Conservation (phyloP, 2,888 invertebrate species). For the Ferrisia virgata region DNA sequence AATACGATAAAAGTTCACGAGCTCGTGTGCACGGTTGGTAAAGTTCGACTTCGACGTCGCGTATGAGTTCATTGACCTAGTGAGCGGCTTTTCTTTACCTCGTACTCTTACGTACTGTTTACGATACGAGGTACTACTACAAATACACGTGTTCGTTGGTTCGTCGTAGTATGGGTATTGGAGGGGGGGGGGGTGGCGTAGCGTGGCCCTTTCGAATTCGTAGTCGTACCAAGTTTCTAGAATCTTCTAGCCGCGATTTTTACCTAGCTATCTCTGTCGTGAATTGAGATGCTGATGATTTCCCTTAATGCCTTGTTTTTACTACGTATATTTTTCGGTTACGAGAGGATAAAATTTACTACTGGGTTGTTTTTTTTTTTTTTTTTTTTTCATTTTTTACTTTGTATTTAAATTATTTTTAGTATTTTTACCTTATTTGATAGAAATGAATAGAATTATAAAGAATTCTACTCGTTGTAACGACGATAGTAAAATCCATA, state of each 20-base stretch:
- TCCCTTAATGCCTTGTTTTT: too few species aligned
- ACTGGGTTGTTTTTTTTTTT: too few species aligned
- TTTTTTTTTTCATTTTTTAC: too few species aligned
- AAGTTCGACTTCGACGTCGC: slow-evolving; percentile 11
- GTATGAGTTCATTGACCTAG: not conserved
- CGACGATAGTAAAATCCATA: not conserved
- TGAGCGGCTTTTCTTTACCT: not conserved
- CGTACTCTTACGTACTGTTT: not conserved
- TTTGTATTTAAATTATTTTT: too few species aligned
- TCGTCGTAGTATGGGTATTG: not conserved
- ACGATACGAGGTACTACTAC: not conserved
- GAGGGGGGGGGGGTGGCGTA: too few species aligned
- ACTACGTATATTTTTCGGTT: too few species aligned
- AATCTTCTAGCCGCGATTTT: not conserved
- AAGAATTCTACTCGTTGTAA: too few species aligned
- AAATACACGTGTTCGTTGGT: too few species aligned
- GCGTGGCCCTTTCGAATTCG: not conserved
- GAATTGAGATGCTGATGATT: not conserved
- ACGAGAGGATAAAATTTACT: too few species aligned
- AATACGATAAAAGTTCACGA: slow-evolving; percentile 2
- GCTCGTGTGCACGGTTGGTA: not conserved
- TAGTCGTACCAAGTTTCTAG: not conserved
- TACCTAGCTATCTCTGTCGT: not conserved
- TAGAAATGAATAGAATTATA: too few species aligned
- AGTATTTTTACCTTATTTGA: too few species aligned